Evolutionary conservation across 2,797 vertebrate genomes (phyloP).

Genomic region (Esox masquinongy): DNA sequence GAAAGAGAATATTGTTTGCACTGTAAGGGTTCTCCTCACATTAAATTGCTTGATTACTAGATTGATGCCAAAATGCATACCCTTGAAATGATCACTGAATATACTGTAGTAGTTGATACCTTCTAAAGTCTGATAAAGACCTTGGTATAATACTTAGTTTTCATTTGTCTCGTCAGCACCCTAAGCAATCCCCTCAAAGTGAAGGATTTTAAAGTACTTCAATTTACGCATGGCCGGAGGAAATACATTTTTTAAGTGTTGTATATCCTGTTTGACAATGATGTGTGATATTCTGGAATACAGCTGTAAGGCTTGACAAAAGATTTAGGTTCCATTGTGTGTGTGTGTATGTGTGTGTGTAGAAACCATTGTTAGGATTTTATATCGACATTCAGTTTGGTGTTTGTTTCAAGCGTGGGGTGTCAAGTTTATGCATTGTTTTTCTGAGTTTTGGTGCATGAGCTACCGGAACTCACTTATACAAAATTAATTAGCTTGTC

Average conservation of each 20-base stretch:
- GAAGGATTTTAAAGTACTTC: constrained; percentile 56
- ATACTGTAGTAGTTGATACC: neutral
- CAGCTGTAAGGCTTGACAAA: constrained; percentile 52
- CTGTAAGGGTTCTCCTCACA: neutral
- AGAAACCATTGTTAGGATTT: constrained; percentile 8
- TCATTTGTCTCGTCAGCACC: neutral
- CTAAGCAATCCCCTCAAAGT: constrained; percentile 31
- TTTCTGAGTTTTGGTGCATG: constrained; percentile 39
- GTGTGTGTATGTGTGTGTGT: constrained; percentile 47
- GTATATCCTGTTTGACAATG: constrained; percentile 65
- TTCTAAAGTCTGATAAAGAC: neutral
- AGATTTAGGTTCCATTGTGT: constrained; percentile 59
- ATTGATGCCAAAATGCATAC: neutral
- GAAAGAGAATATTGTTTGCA: neutral
- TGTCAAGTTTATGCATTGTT: constrained; percentile 43
- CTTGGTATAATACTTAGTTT: neutral
- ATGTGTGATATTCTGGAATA: constrained; percentile 50
- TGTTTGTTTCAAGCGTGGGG: constrained; percentile 38
- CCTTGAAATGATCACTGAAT: neutral
- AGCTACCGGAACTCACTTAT: constrained; percentile 49
- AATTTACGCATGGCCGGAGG: constrained; percentile 70
- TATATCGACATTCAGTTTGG: constrained; percentile 24
- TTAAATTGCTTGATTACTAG: neutral
- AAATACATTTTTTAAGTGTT: constrained; percentile 66
- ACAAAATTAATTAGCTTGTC: constrained; percentile 63